Base-by-base conservation (phyloP, 1,140 invertebrate genomes). In the Drosophila azteca region DNA sequence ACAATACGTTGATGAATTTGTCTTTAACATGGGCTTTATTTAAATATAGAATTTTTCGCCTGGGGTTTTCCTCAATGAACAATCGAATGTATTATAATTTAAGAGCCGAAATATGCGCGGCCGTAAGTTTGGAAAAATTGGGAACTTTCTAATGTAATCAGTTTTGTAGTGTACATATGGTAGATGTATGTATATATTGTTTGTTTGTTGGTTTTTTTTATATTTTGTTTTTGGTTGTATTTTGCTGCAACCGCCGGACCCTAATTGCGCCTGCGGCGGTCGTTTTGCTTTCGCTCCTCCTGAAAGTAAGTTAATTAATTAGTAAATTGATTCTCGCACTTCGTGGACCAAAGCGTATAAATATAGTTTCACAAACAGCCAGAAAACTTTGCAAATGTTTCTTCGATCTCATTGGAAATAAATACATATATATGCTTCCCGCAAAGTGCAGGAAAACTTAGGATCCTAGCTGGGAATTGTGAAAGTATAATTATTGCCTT, bases 261-360 rank as follows among this genome's bases (percentile, higher is more conserved):
- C 83, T 83, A 87, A 62, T 90, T 84, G 26, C 60, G 73, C 76
- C 82, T 91, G 49, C 90, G 85, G 41, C 90, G 82, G 55, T 91
- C 82, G 24, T 67, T 67, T 64, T 90, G 83, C 76, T 81, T 91
- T 60, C 78, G 90, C 78, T 91, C 90, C 90, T 91, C 90, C 90
- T 91, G 75, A 52, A 90, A 84, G 8, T 43, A 11, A 50, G 48
- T n/a, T 22, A 5, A 11, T 26, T 43, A 55, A 15, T 61, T 59
- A 63, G 22, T 58, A 31, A 52, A 58, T 26, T 15, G 4, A 15
- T 29, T 20, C 17, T 5, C n/a, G 22, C 24, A 41, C 0, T 9
- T 31, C 3, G 9, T 63, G 11, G 9, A 69, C 50, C 76, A 57
- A 79, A 85, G 81, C 73, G 61, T 31, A 68, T 73, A 88, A 89